Base-by-base conservation (phyloP, 1,140 invertebrate species). In the Drosophila virilis region DNA sequence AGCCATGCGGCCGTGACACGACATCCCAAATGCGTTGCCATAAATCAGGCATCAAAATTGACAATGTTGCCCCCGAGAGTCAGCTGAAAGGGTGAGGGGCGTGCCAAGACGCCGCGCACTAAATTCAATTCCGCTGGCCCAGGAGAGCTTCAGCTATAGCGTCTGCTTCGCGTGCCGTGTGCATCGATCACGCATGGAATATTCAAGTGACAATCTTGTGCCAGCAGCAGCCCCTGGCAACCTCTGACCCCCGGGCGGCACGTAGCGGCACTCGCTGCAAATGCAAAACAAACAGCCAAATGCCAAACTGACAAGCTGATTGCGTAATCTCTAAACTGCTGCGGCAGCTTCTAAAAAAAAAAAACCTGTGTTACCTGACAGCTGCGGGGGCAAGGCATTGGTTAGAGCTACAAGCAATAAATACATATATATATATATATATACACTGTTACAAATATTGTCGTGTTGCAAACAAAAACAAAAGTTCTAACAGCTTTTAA, bases 41-140 rank as follows among this genome's bases (percentile, higher is more conserved):
- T 88, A 89, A 88, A 88, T 88, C 83, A 88, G 71, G 72, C 84
- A 88, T 82, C 86, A 89, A 88, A 88, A 88, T 88, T 88, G 83
- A 84, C 83, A 88, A 89, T 88, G 83, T 84, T 71, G 77, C 69
- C 83, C 78, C 43, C 45, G 70, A 73, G 81, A 38, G 3, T 45
- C 42, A 45, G 42, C 13, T 15, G 42, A 4, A 9, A 28, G 46
- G 15, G 42, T 48, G 37, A 38, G 8, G 40, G 50, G 10, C 45
- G 58, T 17, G 28, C 6, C 9, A 28, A 17, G 12, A 8, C 2
- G 32, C 0, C 6, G 9, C 15, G 42, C 8, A 8, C 38, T 32
- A 57, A 70, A 84, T 85, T 85, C 80, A 83, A 83, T 83, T 83
- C 76, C 35, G 64, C 37, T 65, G 35, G 28, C 35, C 43, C 48